phyloP scores from a whole-genome alignment of 2,888 invertebrate genomes.

The Apomyelois bistriatella region DNA sequence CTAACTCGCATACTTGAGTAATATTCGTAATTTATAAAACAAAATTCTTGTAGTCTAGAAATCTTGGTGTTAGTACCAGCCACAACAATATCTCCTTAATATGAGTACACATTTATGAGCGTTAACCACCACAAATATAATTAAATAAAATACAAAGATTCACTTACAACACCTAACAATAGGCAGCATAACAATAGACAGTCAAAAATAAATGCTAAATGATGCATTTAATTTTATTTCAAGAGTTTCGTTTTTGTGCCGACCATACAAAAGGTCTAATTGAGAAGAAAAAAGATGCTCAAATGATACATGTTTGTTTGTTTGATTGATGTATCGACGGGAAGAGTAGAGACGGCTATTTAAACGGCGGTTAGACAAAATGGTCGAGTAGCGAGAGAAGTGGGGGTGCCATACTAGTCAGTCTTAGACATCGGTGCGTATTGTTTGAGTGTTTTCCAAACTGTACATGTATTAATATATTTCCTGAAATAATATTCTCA shows the following conservation, averaged over 20 bases:
- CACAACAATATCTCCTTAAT: no score
- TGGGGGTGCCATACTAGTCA: constrained; percentile 57
- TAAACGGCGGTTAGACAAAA: constrained; percentile 77
- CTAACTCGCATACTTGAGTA: no score
- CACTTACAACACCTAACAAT: constrained; percentile 44
- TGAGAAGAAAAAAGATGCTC: constrained; percentile 67
- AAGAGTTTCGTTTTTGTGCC: constrained; percentile 56
- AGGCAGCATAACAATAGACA: constrained; percentile 34
- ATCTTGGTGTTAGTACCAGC: no score
- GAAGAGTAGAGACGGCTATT: constrained; percentile 64
- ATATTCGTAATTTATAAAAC: no score
- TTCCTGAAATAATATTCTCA: no score
- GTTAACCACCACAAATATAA: constrained; percentile 1
- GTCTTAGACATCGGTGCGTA: constrained; percentile 41
- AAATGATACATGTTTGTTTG: constrained; percentile 61
- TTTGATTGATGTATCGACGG: constrained; percentile 78
- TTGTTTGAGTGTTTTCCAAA: constrained; percentile 48
- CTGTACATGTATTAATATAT: no score
- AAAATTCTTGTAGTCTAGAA: no score
- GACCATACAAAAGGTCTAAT: constrained; percentile 73
- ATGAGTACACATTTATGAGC: background rate
- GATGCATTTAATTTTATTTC: constrained; percentile 69
- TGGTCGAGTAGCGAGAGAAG: constrained; percentile 57
- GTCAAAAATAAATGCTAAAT: constrained; percentile 49
- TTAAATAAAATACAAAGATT: constrained; percentile 36